These are phyloP conservation scores for Lordiphosa clarofinis DNA, from an alignment of 1,140 invertebrate genomes.

Conservation along the genomic window DNA sequence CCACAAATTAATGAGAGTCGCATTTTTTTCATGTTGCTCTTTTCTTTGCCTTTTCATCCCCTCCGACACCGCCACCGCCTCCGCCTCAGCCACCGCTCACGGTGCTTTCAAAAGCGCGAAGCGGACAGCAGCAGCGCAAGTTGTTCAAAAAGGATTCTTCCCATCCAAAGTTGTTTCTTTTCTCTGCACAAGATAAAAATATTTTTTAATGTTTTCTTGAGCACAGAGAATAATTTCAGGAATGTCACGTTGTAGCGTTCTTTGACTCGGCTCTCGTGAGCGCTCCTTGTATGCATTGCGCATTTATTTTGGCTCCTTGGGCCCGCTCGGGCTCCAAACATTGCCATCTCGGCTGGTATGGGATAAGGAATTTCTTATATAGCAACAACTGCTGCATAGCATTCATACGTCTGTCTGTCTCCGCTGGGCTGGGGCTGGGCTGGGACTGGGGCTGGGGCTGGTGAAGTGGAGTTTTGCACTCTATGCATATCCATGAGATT, in stretches of 20 bases:
- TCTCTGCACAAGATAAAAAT: slow-evolving; percentile 69
- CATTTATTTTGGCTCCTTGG: slow-evolving; percentile 65
- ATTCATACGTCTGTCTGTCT: slow-evolving; percentile 39
- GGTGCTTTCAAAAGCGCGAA: slow-evolving; percentile 10
- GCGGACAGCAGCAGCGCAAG: slow-evolving; percentile 16
- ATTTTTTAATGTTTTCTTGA: slow-evolving; percentile 77
- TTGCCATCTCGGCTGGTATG: slow-evolving; percentile 44
- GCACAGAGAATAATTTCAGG: slow-evolving; percentile 72
- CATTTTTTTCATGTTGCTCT: slow-evolving; percentile 43
- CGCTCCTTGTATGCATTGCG: slow-evolving; percentile 65
- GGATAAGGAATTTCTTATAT: slow-evolving; percentile 69
- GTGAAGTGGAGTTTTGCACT: slow-evolving; percentile 10
- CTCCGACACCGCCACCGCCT: not conserved
- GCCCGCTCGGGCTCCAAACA: slow-evolving; percentile 8
- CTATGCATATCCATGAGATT: slow-evolving; percentile 60
- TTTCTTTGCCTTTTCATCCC: slow-evolving; percentile 18
- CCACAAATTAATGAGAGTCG: slow-evolving; percentile 57
- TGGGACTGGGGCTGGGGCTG: too few relatives aligned
- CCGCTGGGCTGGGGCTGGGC: too few relatives aligned
- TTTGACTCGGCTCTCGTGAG: slow-evolving; percentile 34
- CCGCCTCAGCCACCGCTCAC: not conserved
- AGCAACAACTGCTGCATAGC: slow-evolving; percentile 67
- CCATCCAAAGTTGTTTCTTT: slow-evolving; percentile 47
- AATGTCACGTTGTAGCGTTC: slow-evolving; percentile 67
- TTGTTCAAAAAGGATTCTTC: slow-evolving; percentile 62